These are phyloP conservation scores for Ptilorrhoa leucosticta DNA, from an alignment of 2,113 vertebrate species.

Conservation along the genomic window DNA sequence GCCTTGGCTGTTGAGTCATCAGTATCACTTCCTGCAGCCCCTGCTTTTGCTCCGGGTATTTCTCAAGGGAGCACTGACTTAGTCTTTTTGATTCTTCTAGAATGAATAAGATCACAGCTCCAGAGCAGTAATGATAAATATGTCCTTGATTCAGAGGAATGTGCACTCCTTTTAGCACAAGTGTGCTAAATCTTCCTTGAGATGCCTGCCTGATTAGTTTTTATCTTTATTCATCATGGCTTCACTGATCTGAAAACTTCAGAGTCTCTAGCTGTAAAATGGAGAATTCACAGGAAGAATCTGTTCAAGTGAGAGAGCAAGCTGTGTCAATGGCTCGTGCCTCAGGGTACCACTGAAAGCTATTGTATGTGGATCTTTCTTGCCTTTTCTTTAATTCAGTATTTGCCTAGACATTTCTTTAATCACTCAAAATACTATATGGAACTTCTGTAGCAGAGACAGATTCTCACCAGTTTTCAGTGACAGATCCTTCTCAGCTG, in stretches of 20 bases:
- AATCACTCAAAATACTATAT: not conserved
- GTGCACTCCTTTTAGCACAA: constrained; percentile 8
- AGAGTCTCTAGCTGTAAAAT: not conserved
- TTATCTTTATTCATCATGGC: not conserved
- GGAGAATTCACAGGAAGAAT: not conserved
- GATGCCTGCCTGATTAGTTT: constrained; percentile 22
- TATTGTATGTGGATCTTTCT: not conserved
- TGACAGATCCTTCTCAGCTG: not conserved
- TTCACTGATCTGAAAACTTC: constrained; percentile 5
- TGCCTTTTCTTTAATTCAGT: not conserved
- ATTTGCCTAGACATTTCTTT: not conserved
- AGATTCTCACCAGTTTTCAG: not conserved
- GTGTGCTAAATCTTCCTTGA: constrained; percentile 48
- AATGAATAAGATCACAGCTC: constrained; percentile 42
- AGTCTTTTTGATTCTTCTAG: constrained; percentile 30
- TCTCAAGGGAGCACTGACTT: constrained; percentile 51
- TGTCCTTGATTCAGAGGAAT: constrained; percentile 43
- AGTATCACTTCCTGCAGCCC: constrained; percentile 60
- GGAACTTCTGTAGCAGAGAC: not conserved
- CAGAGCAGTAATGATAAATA: constrained; percentile 10
- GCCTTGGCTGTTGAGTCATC: constrained; percentile 44
- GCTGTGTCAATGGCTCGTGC: not conserved
- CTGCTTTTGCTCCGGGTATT: constrained; percentile 14
- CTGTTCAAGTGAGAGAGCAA: not conserved
- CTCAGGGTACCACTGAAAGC: not conserved